phyloP scores from a whole-genome alignment of 2,888 invertebrate genomes.

The Petrolisthes cinctipes region DNA sequence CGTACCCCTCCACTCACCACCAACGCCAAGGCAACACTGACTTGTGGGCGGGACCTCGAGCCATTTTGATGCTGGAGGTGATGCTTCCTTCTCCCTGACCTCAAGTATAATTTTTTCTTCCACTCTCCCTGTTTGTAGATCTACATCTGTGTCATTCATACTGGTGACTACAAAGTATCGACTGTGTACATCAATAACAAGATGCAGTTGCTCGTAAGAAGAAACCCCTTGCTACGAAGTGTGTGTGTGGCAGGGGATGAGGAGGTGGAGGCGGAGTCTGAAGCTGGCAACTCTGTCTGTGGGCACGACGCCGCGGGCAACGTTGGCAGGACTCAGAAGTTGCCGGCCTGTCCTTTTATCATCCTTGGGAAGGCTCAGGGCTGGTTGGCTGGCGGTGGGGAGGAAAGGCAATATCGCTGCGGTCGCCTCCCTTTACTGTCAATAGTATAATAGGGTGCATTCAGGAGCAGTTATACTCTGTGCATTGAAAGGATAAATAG shows the following conservation, averaged over 20 bases:
- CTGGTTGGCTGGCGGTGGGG: neutral
- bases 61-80: slow-evolving; percentile 47
- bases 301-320: slow-evolving; percentile 34
- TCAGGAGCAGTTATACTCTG: neutral
- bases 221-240: neutral
- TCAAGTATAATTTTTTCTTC: neutral
- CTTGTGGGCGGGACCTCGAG: slow-evolving; percentile 47
- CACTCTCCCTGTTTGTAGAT: neutral
- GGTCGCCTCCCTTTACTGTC: slow-evolving; percentile 17
- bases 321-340: slow-evolving; percentile 43
- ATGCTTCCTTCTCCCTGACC: neutral
- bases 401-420: slow-evolving; percentile 35
- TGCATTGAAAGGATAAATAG: neutral
- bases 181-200: too few species aligned
- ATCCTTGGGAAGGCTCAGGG: neutral
- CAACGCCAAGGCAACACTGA: slow-evolving; percentile 39
- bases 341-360: slow-evolving; percentile 48
- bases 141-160: too few species aligned
- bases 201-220: too few species aligned
- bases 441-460: slow-evolving; percentile 35
- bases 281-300: slow-evolving; percentile 14
- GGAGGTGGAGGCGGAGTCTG: neutral
- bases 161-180: too few species aligned
- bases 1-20: slow-evolving; percentile 27
- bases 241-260: too few species aligned